These are phyloP conservation scores for Catharus fuscescens DNA, from an alignment of 2,113 vertebrate genomes.

Conservation along the genomic window DNA sequence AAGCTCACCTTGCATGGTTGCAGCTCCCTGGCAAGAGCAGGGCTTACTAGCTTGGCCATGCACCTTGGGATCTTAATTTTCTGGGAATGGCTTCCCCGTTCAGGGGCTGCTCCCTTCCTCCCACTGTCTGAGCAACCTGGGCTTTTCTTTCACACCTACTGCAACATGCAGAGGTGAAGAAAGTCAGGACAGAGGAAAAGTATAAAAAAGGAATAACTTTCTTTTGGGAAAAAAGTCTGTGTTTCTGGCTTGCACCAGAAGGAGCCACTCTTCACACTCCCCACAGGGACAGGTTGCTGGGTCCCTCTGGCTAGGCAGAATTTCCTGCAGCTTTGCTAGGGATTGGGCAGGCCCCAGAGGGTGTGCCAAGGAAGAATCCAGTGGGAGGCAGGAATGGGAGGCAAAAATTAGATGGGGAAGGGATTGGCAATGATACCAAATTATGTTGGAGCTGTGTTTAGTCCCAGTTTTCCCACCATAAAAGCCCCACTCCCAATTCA, in stretches of 20 bases:
- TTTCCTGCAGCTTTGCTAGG: not conserved
- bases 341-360: not conserved
- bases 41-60: not conserved
- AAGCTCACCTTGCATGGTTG: not conserved
- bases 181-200: not conserved
- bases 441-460: not conserved
- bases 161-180: not conserved
- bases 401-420: not conserved
- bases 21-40: not conserved
- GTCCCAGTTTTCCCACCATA: not conserved
- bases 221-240: accelerated
- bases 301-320: not conserved
- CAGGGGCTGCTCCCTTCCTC: not conserved
- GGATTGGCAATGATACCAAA: not conserved
- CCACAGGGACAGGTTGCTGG: not conserved
- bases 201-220: not conserved
- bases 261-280: not conserved
- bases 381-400: constrained; percentile 2
- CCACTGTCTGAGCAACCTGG: accelerated
- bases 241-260: not conserved
- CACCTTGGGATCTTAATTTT: accelerated
- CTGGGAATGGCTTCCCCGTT: not conserved
- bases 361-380: not conserved
- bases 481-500: constrained; percentile 18
- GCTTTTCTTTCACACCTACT: not conserved